Percentiles rank a stretch among this genome's conserved stretches.
phyloP scores from a whole-genome alignment of 2,888 invertebrate species.

The Ecdyonurus torrentis region DNA sequence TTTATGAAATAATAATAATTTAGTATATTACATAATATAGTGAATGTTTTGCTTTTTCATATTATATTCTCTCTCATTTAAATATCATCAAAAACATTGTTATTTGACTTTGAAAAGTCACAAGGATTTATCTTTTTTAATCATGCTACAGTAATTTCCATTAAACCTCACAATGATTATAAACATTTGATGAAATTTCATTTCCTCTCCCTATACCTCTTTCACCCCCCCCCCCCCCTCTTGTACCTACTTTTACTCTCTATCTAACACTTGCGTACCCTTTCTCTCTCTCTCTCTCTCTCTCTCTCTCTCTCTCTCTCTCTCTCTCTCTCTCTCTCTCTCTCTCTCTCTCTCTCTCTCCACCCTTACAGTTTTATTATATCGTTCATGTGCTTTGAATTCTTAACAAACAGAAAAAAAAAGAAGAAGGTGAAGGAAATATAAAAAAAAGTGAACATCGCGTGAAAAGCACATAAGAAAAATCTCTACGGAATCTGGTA shows the following conservation, averaged over 20 bases:
- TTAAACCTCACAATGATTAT: background rate
- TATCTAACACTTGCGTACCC: too few species aligned
- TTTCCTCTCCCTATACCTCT: background rate
- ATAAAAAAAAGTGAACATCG: background rate
- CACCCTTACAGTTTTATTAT: background rate
- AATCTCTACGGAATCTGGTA: conserved; percentile 3
- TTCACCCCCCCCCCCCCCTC: background rate
- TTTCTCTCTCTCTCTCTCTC: background rate
- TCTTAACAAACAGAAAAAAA: background rate
- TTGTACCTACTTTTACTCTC: too few species aligned
- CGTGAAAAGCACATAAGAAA: background rate
- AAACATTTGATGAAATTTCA: background rate
- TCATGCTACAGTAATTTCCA: background rate
- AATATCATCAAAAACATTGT: background rate
- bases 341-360: background rate
- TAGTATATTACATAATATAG: too few species aligned
- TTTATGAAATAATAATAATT: background rate
- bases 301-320: background rate
- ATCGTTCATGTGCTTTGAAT: conserved; percentile 1
- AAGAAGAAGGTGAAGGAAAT: background rate
- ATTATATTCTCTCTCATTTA: background rate
- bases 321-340: background rate
- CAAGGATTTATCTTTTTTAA: background rate
- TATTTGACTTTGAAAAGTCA: background rate
- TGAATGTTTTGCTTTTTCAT: background rate